A percentile compares a stretch with the other conserved stretches of the same genome.
These are phyloP conservation scores for Caenorhabditis angaria DNA, from an alignment of 2,888 invertebrate species.

Conservation along the genomic window DNA sequence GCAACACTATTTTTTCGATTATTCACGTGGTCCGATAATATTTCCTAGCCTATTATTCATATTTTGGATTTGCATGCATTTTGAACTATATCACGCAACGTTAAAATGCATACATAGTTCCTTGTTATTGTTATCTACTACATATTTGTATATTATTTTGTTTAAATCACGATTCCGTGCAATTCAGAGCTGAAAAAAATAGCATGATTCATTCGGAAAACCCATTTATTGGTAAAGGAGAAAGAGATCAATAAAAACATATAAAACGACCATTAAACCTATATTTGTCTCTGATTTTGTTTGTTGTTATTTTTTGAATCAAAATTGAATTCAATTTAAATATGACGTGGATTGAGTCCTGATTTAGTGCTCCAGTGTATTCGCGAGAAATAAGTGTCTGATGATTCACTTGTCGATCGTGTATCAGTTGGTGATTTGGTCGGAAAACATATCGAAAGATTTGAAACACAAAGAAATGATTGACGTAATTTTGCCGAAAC, in stretches of 20 bases:
- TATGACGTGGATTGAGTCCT: slow-evolving; percentile 4
- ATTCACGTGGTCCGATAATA: too few species aligned
- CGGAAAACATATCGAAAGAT: slow-evolving; percentile 34
- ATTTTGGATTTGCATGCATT: too few species aligned
- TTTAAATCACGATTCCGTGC: not conserved
- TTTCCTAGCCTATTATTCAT: too few species aligned
- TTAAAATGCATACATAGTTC: too few species aligned
- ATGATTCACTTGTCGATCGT: slow-evolving; percentile 39
- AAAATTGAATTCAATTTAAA: too few species aligned
- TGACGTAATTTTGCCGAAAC: slow-evolving; percentile 21
- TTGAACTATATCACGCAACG: too few species aligned
- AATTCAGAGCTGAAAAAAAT: not conserved
- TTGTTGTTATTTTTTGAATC: too few species aligned
- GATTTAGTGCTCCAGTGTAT: slow-evolving; percentile 37
- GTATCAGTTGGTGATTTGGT: slow-evolving; percentile 25
- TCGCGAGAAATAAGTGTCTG: slow-evolving; percentile 22
- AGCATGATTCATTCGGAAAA: not conserved
- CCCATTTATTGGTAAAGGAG: slow-evolving; percentile 1
- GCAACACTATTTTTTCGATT: too few species aligned
- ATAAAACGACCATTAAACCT: not conserved
- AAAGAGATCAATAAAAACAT: not conserved
- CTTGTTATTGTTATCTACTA: too few species aligned
- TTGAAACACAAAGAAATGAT: slow-evolving; percentile 29
- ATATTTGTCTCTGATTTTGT: not conserved
- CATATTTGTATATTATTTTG: not conserved